A percentile compares a stretch with the other conserved stretches of the same genome.
Evolutionary conservation across 2,113 vertebrate species (phyloP).

Genomic region (Scomber scombrus): DNA sequence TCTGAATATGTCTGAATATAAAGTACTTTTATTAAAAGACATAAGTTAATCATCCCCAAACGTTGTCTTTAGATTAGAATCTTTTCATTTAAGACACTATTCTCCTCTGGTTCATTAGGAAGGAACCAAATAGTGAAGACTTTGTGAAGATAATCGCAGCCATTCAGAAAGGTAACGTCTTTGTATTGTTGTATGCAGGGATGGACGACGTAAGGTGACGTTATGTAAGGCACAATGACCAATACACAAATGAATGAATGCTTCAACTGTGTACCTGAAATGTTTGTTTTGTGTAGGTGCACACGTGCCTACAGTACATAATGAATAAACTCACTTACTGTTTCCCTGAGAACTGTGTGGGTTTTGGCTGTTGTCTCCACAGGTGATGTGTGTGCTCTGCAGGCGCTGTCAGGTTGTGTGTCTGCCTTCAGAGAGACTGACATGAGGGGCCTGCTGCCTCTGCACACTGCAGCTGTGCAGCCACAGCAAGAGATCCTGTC

Average conservation of each 20-base stretch:
- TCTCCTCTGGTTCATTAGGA: constrained; percentile 71
- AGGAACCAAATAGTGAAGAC: constrained; percentile 83
- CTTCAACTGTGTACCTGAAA: too few species aligned
- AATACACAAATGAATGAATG: background rate
- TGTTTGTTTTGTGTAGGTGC: background rate
- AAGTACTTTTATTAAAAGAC: background rate
- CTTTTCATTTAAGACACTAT: constrained; percentile 18
- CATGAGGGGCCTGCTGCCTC: constrained; percentile 86
- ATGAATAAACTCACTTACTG: background rate
- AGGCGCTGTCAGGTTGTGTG: constrained; percentile 76
- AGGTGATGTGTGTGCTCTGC: constrained; percentile 86
- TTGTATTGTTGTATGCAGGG: background rate
- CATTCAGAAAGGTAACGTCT: constrained; percentile 85
- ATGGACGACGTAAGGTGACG: background rate
- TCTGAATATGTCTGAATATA: background rate
- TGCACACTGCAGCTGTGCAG: constrained; percentile 86
- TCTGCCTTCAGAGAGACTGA: constrained; percentile 88
- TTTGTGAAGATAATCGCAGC: constrained; percentile 86
- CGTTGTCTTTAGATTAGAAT: background rate
- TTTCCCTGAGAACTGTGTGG: background rate
- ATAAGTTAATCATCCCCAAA: background rate
- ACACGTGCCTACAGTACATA: too few species aligned
- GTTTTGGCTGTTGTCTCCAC: constrained; percentile 25
- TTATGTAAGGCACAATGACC: background rate
- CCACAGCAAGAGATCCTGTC: constrained; percentile 84